Evolutionary conservation across 2,888 invertebrate genomes (phyloP).

Genomic region (Caenorhabditis sp.): DNA sequence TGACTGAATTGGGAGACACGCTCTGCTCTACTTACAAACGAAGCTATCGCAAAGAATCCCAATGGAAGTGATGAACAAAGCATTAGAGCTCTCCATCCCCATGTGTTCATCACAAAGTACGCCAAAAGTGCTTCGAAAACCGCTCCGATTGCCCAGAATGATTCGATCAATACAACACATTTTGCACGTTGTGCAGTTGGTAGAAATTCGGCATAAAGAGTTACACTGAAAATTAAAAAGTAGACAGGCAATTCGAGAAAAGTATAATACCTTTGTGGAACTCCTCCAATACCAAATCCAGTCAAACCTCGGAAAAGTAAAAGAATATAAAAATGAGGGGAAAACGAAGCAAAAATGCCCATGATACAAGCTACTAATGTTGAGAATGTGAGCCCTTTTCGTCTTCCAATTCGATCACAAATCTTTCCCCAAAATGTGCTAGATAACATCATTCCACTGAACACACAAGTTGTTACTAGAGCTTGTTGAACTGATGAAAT

Average conservation of each 20-base stretch:
- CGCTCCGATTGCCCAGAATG: slow-evolving; percentile 94
- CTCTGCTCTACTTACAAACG: slow-evolving; percentile 51
- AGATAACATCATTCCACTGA: slow-evolving; percentile 92
- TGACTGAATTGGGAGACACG: background rate
- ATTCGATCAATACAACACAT: slow-evolving; percentile 92
- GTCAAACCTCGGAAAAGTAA: slow-evolving; percentile 88
- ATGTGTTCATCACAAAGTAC: slow-evolving; percentile 86
- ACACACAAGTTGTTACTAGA: slow-evolving; percentile 89
- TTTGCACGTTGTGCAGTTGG: slow-evolving; percentile 91
- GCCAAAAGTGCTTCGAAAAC: slow-evolving; percentile 91
- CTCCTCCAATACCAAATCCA: slow-evolving; percentile 94
- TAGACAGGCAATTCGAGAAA: background rate
- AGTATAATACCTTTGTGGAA: slow-evolving; percentile 89
- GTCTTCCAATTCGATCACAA: slow-evolving; percentile 77
- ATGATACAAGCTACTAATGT: slow-evolving; percentile 89
- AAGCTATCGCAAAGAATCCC: slow-evolving; percentile 78
- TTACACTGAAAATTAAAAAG: slow-evolving; percentile 78
- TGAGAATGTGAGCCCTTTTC: slow-evolving; percentile 82
- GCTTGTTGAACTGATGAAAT: slow-evolving; percentile 78
- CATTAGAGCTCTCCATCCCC: slow-evolving; percentile 90
- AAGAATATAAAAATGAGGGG: slow-evolving; percentile 90
- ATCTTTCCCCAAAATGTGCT: slow-evolving; percentile 94
- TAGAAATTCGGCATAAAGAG: slow-evolving; percentile 92
- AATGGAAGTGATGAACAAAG: slow-evolving; percentile 90
- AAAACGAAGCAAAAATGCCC: slow-evolving; percentile 86